Conservation (phyloP, 2,888 invertebrate genomes). For the Caenorhabditis angaria region DNA sequence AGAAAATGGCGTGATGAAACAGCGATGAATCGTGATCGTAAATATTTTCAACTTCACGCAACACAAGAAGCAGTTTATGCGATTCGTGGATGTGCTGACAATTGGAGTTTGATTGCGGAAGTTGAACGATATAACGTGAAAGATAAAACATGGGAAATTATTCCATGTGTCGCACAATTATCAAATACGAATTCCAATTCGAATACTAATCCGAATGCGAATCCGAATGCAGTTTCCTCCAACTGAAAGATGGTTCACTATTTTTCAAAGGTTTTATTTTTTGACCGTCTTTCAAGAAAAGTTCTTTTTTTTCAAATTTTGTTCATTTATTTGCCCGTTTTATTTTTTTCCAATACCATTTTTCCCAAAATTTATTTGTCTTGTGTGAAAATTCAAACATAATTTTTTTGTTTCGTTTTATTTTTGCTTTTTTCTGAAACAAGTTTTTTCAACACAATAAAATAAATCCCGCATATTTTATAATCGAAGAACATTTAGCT, state of each 20-base stretch:
- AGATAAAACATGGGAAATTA: conserved; percentile 16
- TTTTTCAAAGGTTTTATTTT: no score
- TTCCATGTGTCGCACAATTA: conserved; percentile 14
- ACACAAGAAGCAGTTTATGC: conserved; percentile 31
- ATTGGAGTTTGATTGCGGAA: conserved; percentile 38
- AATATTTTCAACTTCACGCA: conserved; percentile 38
- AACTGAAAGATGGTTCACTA: no score
- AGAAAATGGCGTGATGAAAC: conserved; percentile 39
- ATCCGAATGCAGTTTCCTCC: no score
- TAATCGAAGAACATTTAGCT: conserved; percentile 24
- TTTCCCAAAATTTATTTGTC: no score
- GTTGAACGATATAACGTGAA: conserved; percentile 22
- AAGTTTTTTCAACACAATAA: no score
- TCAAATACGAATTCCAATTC: background rate
- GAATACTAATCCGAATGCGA: no score
- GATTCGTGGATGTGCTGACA: conserved; percentile 40
- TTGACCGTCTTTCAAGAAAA: no score
- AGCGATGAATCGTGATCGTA: conserved; percentile 32
- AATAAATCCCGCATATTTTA: background rate
- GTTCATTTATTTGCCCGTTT: no score
- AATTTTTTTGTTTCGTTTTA: no score
- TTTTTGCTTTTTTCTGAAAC: background rate
- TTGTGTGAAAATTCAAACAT: no score
- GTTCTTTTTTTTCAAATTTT: no score
- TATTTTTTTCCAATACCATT: no score